Conservation (phyloP, 2,113 vertebrate species). For the Hippoglossus stenolepis region DNA sequence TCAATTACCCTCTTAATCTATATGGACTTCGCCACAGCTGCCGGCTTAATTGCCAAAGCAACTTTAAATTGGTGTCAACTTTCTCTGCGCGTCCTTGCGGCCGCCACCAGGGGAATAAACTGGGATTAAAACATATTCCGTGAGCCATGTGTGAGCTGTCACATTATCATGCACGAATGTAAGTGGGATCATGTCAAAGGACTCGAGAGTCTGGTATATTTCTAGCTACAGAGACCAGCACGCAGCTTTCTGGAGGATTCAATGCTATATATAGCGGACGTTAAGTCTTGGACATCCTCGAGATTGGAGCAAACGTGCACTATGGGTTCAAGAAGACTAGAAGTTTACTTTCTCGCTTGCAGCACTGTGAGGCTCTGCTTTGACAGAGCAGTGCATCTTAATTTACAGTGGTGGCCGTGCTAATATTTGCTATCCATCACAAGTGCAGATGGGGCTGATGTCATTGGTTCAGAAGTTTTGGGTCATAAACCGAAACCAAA, state of each 20-base stretch:
- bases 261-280: slow-evolving; percentile 13
- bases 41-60: slow-evolving; percentile 33
- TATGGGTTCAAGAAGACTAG: background rate
- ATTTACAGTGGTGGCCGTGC: background rate
- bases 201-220: slow-evolving; percentile 30
- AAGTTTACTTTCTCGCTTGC: background rate
- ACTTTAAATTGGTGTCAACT: slow-evolving; percentile 35
- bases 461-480: background rate
- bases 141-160: slow-evolving; percentile 32
- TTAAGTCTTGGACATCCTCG: slow-evolving; percentile 31
- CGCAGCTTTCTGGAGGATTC: slow-evolving; percentile 21
- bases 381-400: background rate
- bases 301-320: background rate
- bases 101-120: slow-evolving; percentile 32
- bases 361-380: background rate
- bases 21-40: slow-evolving; percentile 3
- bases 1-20: slow-evolving; percentile 27
- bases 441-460: background rate
- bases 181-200: slow-evolving; percentile 53
- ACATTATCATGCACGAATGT: slow-evolving; percentile 37
- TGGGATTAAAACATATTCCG: slow-evolving; percentile 50
- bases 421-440: slow-evolving; percentile 1
- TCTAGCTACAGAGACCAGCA: slow-evolving; percentile 24
- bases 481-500: background rate
- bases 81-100: slow-evolving; percentile 16